Evolutionary conservation across 2,888 invertebrate species (phyloP), one percentile per base, ranked within the genome.

Genomic region (Pheosia tremula): DNA sequence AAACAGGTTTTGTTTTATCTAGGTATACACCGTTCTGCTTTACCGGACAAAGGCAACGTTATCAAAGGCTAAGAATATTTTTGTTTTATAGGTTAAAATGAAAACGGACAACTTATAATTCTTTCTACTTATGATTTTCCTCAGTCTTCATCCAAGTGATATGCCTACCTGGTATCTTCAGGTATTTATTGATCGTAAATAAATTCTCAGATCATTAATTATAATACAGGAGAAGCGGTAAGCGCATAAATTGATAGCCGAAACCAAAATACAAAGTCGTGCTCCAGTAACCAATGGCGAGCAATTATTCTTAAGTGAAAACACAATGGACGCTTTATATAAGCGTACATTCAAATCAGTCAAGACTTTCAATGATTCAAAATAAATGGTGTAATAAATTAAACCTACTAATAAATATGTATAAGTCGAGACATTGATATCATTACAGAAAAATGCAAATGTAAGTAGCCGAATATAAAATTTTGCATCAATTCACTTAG

Each of bases 301-400:
- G 75, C 80, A 82, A 84, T 87, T 83, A 85, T 84, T 86, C 82
- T 85, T 82, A 71, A 80, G 79, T 79, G 80, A 83, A 86, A 84
- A 86, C 71, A 87, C 87, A 89, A 89, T 88, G 82, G 83, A 77
- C 74, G 69, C 77, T 85, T 85, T 83, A 84, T 83, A 82, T 83
- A 83, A 84, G 84, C 79, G 82, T 78, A 79, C 78, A 84, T 85
- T 86, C 82, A 85, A 87, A 87, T 87, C 84, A 84, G 79, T 82
- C 77, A 79, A 81, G 80, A 81, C 81, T 84, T 82, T 85, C 80
- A 85, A 85, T 86, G 82, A 80, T 82, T 84, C 79, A 82, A 85
- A 85, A 84, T 85, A 84, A 90, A 85, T 83, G 79, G 79, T 74
- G 62, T 78, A 81, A 90, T 91, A 90, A 90, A 90, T 91, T 84